Evolutionary conservation across 2,888 invertebrate genomes (phyloP), one percentile per base, ranked within the genome.

Genomic region (Atethmia centrago): DNA sequence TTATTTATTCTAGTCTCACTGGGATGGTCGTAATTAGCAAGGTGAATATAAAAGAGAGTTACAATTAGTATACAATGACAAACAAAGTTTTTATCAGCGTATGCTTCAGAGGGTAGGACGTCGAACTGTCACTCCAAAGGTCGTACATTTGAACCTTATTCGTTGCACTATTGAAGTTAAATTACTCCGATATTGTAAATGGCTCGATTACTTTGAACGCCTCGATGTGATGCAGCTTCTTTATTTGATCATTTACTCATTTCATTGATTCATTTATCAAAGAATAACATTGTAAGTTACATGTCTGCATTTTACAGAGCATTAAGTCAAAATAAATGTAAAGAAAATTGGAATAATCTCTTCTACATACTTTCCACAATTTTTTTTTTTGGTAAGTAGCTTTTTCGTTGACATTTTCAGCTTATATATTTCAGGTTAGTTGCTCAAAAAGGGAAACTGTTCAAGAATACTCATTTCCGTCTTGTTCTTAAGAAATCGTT

Each of bases 31-130:
- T 62, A 76, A 77, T 56, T 78, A 67, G 66, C 82, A 42, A 77
- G 21, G 7, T 2, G 25, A 31, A 53, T 68, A 56, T 56, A 47
- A 75, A 77, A 77, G 10, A 31, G 56, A 78, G 36, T 56, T 56
- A n/a, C 58, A 68, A 78, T 78, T 77, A 40, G 45, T 51, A 31
- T 40, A 56, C 14, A 16, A 55, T 62, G n/a, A 56, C 28, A 25
- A 31, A 14, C 61, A 31, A 82, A 77, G 31, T 68, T 78, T 55
- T 67, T 77, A 82, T 82, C 77, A 56, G 25, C 21, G 19, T 76
- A 19, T 16, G 14, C 40, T 74, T 12, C 49, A 28, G 5, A 73
- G 36, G 25, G 7, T 12, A 76, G 61, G 73, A 28, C 45, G 31
- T 28, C 5, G 42, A 49, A 53, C 64, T 74, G 5, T 5, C 5